phyloP scores from a whole-genome alignment of 1,140 invertebrate species.

The Nephila pilipes region DNA sequence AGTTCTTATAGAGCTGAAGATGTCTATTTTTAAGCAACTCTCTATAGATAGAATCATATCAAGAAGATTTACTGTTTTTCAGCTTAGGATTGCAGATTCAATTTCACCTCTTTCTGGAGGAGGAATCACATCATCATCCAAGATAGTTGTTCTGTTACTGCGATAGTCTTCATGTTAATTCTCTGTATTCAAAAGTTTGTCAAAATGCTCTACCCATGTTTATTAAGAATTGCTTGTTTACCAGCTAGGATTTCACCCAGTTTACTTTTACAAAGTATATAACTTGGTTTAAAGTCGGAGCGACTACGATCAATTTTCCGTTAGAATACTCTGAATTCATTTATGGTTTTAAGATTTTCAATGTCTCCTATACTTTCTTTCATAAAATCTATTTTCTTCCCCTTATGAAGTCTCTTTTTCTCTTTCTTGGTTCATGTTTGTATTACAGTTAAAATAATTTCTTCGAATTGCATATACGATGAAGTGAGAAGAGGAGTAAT shows the following conservation, averaged over 20 bases:
- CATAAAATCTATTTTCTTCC: background rate
- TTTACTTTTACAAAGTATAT: background rate
- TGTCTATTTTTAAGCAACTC: no score
- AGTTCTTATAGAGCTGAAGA: background rate
- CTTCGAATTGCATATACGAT: no score
- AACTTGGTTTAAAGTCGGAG: constrained; percentile 5
- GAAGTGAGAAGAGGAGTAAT: no score
- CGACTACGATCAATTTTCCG: background rate
- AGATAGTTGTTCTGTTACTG: no score
- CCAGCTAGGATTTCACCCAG: background rate
- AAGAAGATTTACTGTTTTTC: background rate
- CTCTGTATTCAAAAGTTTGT: no score
- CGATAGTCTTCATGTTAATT: background rate
- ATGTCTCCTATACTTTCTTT: background rate
- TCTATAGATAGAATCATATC: background rate
- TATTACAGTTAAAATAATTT: no score
- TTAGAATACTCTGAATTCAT: background rate
- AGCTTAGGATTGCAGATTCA: background rate
- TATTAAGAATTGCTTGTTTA: background rate
- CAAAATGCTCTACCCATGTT: constrained; percentile 10
- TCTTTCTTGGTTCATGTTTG: background rate
- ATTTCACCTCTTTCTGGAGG: no score
- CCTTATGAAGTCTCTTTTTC: background rate
- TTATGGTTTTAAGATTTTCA: constrained; percentile 6
- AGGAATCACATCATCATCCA: background rate